These are phyloP conservation scores for Chaetogeoica ovagalla DNA, from an alignment of 2,888 invertebrate species.

Conservation along the genomic window DNA sequence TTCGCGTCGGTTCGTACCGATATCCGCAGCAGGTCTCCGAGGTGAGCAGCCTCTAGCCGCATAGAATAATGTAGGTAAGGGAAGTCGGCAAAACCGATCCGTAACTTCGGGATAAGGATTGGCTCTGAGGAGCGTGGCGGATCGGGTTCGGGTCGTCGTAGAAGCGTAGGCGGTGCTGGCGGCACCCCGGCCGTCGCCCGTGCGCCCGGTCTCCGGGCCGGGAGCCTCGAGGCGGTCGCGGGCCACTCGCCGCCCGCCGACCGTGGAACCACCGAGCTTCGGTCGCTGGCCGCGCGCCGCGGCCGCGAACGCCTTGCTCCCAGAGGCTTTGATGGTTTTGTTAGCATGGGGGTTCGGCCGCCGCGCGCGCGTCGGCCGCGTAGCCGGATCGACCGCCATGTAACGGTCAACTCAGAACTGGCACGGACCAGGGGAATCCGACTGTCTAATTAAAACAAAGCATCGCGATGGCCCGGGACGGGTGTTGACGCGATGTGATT, in stretches of 20 bases:
- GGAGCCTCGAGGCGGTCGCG: constrained; percentile 55
- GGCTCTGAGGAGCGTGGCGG: constrained; percentile 71
- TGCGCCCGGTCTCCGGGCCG: constrained; percentile 65
- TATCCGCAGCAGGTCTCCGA: constrained; percentile 78
- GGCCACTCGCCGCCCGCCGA: constrained; percentile 47
- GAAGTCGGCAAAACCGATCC: constrained; percentile 72
- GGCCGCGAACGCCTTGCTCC: constrained; percentile 58
- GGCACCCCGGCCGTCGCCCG: constrained; percentile 68
- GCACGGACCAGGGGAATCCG: constrained; percentile 69
- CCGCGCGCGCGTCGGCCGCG: background rate
- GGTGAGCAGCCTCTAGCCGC: constrained; percentile 70
- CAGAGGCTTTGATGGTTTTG: background rate
- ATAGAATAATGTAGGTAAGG: constrained; percentile 71
- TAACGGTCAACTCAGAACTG: constrained; percentile 62
- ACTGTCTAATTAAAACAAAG: constrained; percentile 73
- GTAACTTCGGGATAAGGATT: constrained; percentile 73
- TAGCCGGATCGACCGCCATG: constrained; percentile 18
- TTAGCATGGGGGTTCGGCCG: constrained; percentile 55
- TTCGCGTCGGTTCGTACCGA: constrained; percentile 67
- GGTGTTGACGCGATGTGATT: constrained; percentile 53
- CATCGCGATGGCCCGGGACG: constrained; percentile 66
- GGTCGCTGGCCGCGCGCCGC: constrained; percentile 3
- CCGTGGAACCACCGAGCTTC: constrained; percentile 36
- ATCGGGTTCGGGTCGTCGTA: constrained; percentile 63
- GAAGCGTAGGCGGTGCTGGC: constrained; percentile 64